Conservation (phyloP, 2,113 vertebrate genomes). For the Gymnobelideus leadbeateri region DNA sequence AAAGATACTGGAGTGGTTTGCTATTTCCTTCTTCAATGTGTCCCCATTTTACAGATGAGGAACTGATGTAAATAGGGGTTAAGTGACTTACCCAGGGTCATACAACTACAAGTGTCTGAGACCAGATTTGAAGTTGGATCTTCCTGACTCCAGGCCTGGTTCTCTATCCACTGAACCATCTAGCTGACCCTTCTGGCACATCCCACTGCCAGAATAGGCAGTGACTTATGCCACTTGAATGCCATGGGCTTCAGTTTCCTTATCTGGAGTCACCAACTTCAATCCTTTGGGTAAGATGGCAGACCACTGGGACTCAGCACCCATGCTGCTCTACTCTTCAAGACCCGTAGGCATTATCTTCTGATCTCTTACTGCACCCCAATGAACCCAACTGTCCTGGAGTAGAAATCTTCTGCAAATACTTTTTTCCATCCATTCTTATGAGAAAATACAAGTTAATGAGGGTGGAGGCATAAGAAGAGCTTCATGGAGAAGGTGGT, state of each 20-base stretch:
- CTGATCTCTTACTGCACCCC: background rate
- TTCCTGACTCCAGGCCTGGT: background rate
- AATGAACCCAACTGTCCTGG: background rate
- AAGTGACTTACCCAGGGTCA: background rate
- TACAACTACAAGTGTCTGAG: background rate
- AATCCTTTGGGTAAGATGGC: background rate
- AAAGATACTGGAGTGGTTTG: background rate
- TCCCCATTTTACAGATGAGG: background rate
- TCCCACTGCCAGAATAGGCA: no score
- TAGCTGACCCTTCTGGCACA: no score
- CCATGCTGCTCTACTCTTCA: background rate
- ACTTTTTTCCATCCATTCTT: background rate
- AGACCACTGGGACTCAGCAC: no score
- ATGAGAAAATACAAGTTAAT: background rate
- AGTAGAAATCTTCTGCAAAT: no score
- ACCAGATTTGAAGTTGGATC: background rate
- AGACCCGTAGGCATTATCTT: background rate
- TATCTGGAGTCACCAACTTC: background rate
- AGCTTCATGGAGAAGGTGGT: no score
- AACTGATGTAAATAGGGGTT: background rate
- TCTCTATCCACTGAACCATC: no score
- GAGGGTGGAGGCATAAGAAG: background rate
- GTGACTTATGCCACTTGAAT: no score
- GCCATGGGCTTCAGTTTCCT: background rate
- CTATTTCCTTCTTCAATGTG: background rate